A percentile compares a stretch with the other conserved stretches of the same genome.
Evolutionary conservation across 1,140 invertebrate species (phyloP).

Genomic region (Drosophila prosaltans): DNA sequence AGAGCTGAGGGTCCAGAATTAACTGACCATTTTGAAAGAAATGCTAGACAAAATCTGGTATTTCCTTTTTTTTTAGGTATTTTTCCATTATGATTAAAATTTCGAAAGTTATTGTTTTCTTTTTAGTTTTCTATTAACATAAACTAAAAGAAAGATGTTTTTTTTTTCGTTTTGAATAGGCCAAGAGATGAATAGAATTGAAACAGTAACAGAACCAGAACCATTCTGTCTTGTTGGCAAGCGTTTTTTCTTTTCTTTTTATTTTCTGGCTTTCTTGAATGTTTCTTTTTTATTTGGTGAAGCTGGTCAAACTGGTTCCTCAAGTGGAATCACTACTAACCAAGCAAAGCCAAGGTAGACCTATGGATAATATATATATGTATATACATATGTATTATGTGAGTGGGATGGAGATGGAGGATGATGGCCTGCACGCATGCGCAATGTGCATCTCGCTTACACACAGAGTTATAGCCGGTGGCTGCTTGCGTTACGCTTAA

Average conservation of each 20-base stretch:
- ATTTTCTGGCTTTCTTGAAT: too few relatives aligned
- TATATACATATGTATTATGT: not conserved
- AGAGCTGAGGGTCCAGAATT: too few relatives aligned
- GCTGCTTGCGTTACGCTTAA: conserved; percentile 76
- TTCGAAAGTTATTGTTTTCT: not conserved
- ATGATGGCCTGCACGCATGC: conserved; percentile 46
- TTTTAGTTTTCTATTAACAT: not conserved
- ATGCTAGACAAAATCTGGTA: not conserved
- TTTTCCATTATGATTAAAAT: conserved; percentile 6
- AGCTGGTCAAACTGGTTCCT: conserved; percentile 59
- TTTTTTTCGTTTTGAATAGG: not conserved
- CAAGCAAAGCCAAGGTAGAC: not conserved
- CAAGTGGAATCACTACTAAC: conserved; percentile 7
- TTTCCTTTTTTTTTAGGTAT: not conserved
- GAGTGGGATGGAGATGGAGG: conserved; percentile 21
- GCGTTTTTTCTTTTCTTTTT: conserved; percentile 7
- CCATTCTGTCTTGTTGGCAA: conserved; percentile 55
- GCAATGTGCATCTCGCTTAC: conserved; percentile 49
- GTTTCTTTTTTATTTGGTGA: not conserved
- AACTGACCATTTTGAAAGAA: not conserved
- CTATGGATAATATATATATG: too few relatives aligned
- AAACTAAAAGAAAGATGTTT: conserved; percentile 3
- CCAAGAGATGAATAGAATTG: conserved; percentile 4
- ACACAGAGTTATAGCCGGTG: conserved; percentile 12
- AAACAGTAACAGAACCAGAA: conserved; percentile 16